Evolutionary conservation across 2,113 vertebrate species (phyloP).

Genomic region (Prietella phreatophila): DNA sequence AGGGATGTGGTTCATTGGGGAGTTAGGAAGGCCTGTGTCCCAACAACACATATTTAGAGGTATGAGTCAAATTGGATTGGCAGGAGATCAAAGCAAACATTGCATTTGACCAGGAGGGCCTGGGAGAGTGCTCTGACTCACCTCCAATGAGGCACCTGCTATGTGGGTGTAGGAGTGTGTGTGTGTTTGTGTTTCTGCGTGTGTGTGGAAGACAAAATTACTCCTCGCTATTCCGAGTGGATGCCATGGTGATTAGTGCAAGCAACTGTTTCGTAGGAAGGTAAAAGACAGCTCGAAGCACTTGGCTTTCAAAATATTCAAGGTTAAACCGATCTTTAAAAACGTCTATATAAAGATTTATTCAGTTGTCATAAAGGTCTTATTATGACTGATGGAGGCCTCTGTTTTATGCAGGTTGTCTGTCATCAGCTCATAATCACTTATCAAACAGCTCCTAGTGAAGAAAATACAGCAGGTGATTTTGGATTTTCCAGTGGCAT

Average conservation of each 20-base stretch:
- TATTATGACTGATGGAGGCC: neutral
- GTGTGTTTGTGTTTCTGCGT: slow-evolving; percentile 36
- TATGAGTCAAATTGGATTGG: slow-evolving; percentile 53
- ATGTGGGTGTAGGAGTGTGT: slow-evolving; percentile 43
- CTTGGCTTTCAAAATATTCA: neutral
- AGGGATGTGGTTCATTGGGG: slow-evolving; percentile 49
- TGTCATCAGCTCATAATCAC: slow-evolving; percentile 12
- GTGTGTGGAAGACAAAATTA: slow-evolving; percentile 40
- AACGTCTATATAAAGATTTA: slow-evolving; percentile 6
- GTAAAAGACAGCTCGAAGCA: neutral
- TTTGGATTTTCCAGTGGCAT: slow-evolving; percentile 36
- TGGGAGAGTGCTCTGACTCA: slow-evolving; percentile 51
- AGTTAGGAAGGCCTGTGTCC: slow-evolving; percentile 49
- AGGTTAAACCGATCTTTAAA: neutral
- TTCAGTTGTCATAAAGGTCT: slow-evolving; percentile 4
- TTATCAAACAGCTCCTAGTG: slow-evolving; percentile 8
- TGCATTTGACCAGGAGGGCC: slow-evolving; percentile 47
- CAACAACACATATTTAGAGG: slow-evolving; percentile 55
- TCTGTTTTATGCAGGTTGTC: neutral
- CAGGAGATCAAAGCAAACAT: slow-evolving; percentile 52
- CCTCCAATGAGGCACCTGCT: slow-evolving; percentile 53
- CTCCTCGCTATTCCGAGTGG: slow-evolving; percentile 44
- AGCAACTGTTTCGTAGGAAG: slow-evolving; percentile 29
- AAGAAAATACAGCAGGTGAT: slow-evolving; percentile 42
- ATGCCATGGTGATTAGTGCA: slow-evolving; percentile 41